These are phyloP conservation scores for Narcine bancroftii DNA, from an alignment of 2,113 vertebrate species.

Conservation along the genomic window DNA sequence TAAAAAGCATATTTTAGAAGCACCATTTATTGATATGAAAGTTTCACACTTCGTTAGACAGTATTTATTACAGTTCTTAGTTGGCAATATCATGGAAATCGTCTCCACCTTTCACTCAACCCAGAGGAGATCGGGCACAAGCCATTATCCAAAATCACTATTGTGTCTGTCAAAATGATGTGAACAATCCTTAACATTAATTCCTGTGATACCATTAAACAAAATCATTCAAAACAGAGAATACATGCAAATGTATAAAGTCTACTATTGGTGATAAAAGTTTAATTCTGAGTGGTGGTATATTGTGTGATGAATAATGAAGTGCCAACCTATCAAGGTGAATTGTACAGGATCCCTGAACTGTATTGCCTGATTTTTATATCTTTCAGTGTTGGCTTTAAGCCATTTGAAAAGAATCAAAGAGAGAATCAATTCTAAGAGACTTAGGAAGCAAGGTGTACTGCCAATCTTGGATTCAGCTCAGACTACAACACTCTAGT, in stretches of 20 bases:
- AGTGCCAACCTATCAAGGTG: neutral
- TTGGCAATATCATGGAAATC: neutral
- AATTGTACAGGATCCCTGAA: neutral
- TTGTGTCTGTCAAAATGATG: neutral
- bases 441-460: neutral
- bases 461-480: neutral
- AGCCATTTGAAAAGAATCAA: neutral
- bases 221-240: neutral
- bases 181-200: neutral
- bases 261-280: neutral
- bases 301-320: neutral
- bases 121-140: neutral
- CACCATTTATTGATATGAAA: neutral
- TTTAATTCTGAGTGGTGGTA: neutral
- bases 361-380: neutral
- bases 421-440: neutral
- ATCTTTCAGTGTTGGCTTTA: neutral
- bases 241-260: neutral
- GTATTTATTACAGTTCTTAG: neutral
- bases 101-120: neutral
- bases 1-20: neutral
- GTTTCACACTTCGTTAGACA: neutral
- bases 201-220: neutral
- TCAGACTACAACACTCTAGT: neutral
- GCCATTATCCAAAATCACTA: neutral